Evolutionary conservation across 2,888 invertebrate genomes (phyloP).

Genomic region (Mesorhabditis sp.): DNA sequence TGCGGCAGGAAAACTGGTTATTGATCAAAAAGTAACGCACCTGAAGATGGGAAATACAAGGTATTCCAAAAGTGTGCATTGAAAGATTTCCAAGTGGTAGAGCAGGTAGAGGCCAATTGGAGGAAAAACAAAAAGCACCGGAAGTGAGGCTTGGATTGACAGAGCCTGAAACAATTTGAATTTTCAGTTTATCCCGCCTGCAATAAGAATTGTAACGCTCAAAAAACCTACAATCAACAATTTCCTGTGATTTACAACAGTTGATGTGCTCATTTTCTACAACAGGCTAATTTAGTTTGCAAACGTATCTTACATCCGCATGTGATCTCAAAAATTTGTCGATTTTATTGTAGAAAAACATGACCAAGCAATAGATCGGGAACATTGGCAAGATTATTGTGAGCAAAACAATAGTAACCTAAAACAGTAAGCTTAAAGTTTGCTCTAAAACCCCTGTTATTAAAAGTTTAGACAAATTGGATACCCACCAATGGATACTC

Average conservation of each 20-base stretch:
- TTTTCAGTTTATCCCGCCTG: not conserved
- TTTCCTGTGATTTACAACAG: not conserved
- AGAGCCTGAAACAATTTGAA: constrained; percentile 19
- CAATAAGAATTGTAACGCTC: not conserved
- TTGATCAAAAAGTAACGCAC: constrained; percentile 13
- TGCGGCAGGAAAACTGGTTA: too few relatives aligned
- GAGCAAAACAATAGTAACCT: constrained; percentile 16
- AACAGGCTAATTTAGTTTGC: not conserved
- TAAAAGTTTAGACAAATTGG: not conserved
- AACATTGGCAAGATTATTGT: constrained; percentile 45
- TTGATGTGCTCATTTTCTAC: constrained; percentile 12
- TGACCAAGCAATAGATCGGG: constrained; percentile 35
- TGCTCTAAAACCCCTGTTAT: not conserved
- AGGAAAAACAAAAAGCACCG: constrained; percentile 40
- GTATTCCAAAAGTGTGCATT: constrained; percentile 30
- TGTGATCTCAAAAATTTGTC: constrained; percentile 21
- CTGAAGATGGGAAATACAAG: constrained; percentile 38
- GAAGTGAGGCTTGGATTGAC: constrained; percentile 40
- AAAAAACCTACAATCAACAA: not conserved
- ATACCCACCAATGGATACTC: constrained; percentile 23
- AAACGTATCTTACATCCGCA: constrained; percentile 12
- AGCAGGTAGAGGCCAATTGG: constrained; percentile 38
- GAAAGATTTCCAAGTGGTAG: constrained; percentile 38
- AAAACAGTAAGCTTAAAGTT: not conserved
- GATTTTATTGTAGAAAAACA: constrained; percentile 35